Percentiles rank a stretch among this genome's conserved stretches.
Conservation (phyloP, 2,797 vertebrate species). For the Microcaecilia unicolor region DNA sequence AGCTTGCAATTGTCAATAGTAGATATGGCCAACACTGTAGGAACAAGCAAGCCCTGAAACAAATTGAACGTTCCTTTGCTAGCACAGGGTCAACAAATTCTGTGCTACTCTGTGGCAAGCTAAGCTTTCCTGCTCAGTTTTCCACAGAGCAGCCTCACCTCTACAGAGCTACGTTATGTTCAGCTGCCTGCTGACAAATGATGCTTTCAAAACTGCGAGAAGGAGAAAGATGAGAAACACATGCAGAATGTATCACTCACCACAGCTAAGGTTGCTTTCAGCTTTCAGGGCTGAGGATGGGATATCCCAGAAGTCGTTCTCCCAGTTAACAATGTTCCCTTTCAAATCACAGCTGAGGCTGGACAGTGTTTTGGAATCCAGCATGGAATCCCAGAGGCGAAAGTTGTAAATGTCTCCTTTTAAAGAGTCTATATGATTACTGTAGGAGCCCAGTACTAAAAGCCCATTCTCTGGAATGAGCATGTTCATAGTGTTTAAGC, state of each 20-base stretch:
- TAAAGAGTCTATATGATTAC: conserved; percentile 51
- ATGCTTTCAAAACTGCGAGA: conserved; percentile 8
- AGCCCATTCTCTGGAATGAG: conserved; percentile 52
- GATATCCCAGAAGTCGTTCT: conserved; percentile 82
- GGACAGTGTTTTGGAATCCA: conserved; percentile 53
- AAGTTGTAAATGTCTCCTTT: conserved; percentile 84
- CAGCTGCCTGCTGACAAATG: conserved; percentile 1
- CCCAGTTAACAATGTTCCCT: conserved; percentile 87
- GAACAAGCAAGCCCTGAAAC: too few relatives aligned
- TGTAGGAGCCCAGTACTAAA: conserved; percentile 63
- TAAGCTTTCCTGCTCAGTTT: too few relatives aligned
- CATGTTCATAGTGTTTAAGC: conserved; percentile 33
- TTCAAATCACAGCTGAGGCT: conserved; percentile 66
- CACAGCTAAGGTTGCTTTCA: conserved; percentile 84
- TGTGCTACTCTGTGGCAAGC: background rate
- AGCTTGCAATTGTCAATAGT: conserved; percentile 1
- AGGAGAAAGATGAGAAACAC: background rate
- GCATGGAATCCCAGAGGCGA: conserved; percentile 79
- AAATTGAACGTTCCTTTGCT: background rate
- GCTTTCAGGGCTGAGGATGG: conserved; percentile 65
- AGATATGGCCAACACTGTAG: background rate
- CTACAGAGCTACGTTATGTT: too few relatives aligned
- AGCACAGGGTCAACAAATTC: background rate
- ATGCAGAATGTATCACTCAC: conserved; percentile 67
- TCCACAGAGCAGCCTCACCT: background rate